Percentiles rank a stretch among this genome's conserved stretches.
phyloP scores from a whole-genome alignment of 1,140 invertebrate genomes.

The Aphaenogaster rudis region DNA sequence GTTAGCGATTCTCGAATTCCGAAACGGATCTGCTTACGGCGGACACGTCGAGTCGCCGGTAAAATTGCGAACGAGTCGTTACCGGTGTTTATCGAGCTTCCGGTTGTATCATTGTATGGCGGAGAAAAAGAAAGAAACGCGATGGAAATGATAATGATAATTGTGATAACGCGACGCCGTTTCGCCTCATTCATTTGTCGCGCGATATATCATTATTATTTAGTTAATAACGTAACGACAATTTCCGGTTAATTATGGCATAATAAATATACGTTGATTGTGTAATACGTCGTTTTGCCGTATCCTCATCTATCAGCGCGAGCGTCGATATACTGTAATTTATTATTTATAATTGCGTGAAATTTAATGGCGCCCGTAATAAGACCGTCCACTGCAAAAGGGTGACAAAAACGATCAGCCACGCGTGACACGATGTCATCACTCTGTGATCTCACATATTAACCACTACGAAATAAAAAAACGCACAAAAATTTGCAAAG shows the following conservation, averaged over 20 bases:
- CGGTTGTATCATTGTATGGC: not conserved
- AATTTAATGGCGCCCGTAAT: slow-evolving; percentile 68
- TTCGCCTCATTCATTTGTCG: slow-evolving; percentile 59
- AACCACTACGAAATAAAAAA: not conserved
- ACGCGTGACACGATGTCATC: slow-evolving; percentile 30
- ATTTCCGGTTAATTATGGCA: slow-evolving; percentile 61
- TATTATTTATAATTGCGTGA: slow-evolving; percentile 66
- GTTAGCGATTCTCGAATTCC: slow-evolving; percentile 66
- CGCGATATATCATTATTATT: slow-evolving; percentile 68
- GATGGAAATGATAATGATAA: slow-evolving; percentile 51
- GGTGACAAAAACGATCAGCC: slow-evolving; percentile 44
- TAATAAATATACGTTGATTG: slow-evolving; percentile 69
- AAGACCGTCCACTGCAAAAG: slow-evolving; percentile 45
- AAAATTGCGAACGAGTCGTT: slow-evolving; percentile 10
- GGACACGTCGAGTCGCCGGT: not conserved
- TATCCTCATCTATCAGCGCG: slow-evolving; percentile 68
- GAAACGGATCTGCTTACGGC: slow-evolving; percentile 26
- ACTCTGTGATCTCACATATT: not conserved
- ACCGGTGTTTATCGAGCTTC: slow-evolving; percentile 19
- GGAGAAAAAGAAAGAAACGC: not conserved
- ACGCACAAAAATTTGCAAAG: not conserved
- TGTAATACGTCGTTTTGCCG: slow-evolving; percentile 69
- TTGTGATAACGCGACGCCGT: slow-evolving; percentile 27
- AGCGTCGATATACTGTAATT: slow-evolving; percentile 61
- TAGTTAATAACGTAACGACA: slow-evolving; percentile 70